A percentile compares a stretch with the other conserved stretches of the same genome.
Conservation (phyloP, 2,888 invertebrate species). For the Plemyria rubiginata region DNA sequence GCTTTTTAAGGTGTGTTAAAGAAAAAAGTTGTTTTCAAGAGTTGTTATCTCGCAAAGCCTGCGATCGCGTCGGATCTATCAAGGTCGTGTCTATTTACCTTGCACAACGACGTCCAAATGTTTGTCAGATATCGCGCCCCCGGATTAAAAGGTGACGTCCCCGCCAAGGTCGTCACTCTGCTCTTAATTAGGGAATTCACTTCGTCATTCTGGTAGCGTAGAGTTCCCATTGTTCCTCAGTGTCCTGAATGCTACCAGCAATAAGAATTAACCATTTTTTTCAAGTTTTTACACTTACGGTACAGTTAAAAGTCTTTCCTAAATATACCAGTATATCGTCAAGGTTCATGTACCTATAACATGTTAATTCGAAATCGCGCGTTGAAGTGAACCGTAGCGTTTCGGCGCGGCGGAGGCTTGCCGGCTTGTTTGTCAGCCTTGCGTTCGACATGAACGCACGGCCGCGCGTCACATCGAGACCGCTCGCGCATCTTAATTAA, state of each 20-base stretch:
- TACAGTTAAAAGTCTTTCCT: neutral
- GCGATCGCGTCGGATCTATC: constrained; percentile 55
- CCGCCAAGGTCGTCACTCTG: constrained; percentile 56
- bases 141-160: constrained; percentile 64
- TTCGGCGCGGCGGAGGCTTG: constrained; percentile 39
- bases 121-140: constrained; percentile 66
- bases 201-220: constrained; percentile 60
- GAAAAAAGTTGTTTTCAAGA: constrained; percentile 52
- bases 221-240: constrained; percentile 51
- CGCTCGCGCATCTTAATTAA: constrained; percentile 75
- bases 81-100: constrained; percentile 80
- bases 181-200: constrained; percentile 51
- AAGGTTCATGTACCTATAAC: constrained; percentile 40
- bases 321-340: constrained; percentile 31
- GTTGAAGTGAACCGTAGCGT: constrained; percentile 27
- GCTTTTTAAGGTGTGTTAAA: constrained; percentile 54
- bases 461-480: constrained; percentile 54
- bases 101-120: constrained; percentile 63
- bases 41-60: constrained; percentile 68
- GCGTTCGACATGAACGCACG: constrained; percentile 73
- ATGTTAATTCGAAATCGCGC: constrained; percentile 38
- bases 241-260: constrained; percentile 32
- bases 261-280: neutral
- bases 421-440: constrained; percentile 52
- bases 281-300: neutral